Evolutionary conservation across 2,888 invertebrate genomes (phyloP).

Genomic region (Drosophila siamana): DNA sequence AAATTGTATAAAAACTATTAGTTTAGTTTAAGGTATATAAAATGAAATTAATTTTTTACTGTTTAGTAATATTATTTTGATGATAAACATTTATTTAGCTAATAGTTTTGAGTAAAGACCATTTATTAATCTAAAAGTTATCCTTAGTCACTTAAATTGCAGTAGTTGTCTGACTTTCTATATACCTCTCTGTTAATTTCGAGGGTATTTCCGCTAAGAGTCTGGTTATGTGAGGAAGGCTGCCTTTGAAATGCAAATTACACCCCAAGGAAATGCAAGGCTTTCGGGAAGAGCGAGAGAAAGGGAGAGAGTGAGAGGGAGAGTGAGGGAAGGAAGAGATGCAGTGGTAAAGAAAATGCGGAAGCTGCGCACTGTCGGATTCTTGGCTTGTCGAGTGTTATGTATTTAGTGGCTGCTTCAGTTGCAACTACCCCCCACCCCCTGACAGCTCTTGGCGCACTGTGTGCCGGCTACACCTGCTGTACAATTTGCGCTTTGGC

Average conservation of each 20-base stretch:
- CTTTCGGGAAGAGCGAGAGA: not conserved
- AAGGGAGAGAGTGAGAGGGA: not conserved
- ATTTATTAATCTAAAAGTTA: too few relatives aligned
- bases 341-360: constrained; percentile 66
- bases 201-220: constrained; percentile 34
- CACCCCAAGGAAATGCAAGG: constrained; percentile 49
- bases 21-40: too few relatives aligned
- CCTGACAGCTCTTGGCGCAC: not conserved
- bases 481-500: constrained; percentile 68
- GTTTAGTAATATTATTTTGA: too few relatives aligned
- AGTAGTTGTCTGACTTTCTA: too few relatives aligned
- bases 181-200: constrained; percentile 3
- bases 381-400: constrained; percentile 79
- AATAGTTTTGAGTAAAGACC: too few relatives aligned
- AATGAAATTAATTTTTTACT: too few relatives aligned
- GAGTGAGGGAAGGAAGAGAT: constrained; percentile 23
- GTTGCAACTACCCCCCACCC: constrained; percentile 8
- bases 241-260: constrained; percentile 81
- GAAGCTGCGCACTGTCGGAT: constrained; percentile 72
- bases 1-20: too few relatives aligned
- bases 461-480: constrained; percentile 37
- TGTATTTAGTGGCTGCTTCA: constrained; percentile 76
- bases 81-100: too few relatives aligned
- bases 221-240: constrained; percentile 33
- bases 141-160: too few relatives aligned